phyloP scores from a whole-genome alignment of 1,140 invertebrate species.

The Drosophila ficusphila region DNA sequence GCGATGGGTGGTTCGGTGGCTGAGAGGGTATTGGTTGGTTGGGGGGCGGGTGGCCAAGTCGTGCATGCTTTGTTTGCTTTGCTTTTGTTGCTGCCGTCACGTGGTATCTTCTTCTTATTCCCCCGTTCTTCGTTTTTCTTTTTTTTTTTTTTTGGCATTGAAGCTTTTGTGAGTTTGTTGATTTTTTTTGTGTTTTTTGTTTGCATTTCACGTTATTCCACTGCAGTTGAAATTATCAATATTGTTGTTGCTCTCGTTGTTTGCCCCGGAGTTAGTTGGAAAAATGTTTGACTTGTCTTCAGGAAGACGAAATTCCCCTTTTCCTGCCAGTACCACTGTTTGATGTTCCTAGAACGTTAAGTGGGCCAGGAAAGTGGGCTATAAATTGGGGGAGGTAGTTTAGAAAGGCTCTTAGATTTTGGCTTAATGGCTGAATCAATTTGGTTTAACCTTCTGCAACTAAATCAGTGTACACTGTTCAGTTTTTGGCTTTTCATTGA shows the following conservation, averaged over 20 bases:
- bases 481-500: too few relatives aligned
- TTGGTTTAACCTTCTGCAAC: too few relatives aligned
- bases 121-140: too few relatives aligned
- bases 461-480: too few relatives aligned
- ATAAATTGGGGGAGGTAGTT: background rate
- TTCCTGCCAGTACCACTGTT: conserved; percentile 1
- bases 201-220: conserved; percentile 61
- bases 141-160: conserved; percentile 45
- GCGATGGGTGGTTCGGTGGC: background rate
- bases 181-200: conserved; percentile 35
- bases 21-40: background rate
- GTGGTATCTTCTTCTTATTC: conserved; percentile 29
- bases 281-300: conserved; percentile 50
- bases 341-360: conserved; percentile 17
- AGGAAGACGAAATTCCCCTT: conserved; percentile 35
- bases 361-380: background rate
- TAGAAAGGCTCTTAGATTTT: too few relatives aligned
- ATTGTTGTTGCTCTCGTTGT: conserved; percentile 49
- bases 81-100: conserved; percentile 54
- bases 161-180: conserved; percentile 42
- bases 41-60: conserved; percentile 3
- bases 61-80: conserved; percentile 71
- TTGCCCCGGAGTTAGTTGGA: conserved; percentile 35
- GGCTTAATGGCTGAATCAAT: too few relatives aligned
- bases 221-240: conserved; percentile 64